Conservation (phyloP, 2,888 invertebrate genomes). For the Diaperis boleti region DNA sequence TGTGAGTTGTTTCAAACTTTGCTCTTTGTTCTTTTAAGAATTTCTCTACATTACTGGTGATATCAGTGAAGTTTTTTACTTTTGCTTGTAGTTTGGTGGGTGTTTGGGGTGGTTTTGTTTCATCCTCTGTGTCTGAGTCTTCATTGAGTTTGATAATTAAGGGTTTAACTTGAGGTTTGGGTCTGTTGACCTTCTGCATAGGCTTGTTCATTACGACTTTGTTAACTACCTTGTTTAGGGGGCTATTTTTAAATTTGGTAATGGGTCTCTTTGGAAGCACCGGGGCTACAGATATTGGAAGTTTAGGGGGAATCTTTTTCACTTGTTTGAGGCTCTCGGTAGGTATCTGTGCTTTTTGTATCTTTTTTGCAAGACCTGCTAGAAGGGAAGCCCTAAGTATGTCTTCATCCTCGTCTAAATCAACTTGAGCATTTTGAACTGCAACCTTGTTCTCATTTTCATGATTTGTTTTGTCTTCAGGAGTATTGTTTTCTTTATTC, state of each 20-base stretch:
- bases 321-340: slow-evolving; percentile 1
- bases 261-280: slow-evolving; percentile 32
- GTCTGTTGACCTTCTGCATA: slow-evolving; percentile 36
- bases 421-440: slow-evolving; percentile 46
- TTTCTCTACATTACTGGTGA: slow-evolving; percentile 53
- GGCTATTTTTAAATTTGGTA: slow-evolving; percentile 44
- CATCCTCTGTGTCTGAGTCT: slow-evolving; percentile 61
- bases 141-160: slow-evolving; percentile 62
- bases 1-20: slow-evolving; percentile 57
- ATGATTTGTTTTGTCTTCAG: slow-evolving; percentile 25
- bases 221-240: not conserved
- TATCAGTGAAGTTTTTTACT: slow-evolving; percentile 3
- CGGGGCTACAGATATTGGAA: slow-evolving; percentile 4
- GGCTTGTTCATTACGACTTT: slow-evolving; percentile 7
- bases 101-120: slow-evolving; percentile 33
- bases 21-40: slow-evolving; percentile 63
- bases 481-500: slow-evolving; percentile 52
- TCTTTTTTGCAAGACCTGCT: slow-evolving; percentile 72
- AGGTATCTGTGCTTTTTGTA: slow-evolving; percentile 57
- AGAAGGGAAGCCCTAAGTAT: slow-evolving; percentile 71
- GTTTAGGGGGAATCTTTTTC: not conserved
- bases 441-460: too few species aligned
- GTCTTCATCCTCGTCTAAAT: slow-evolving; percentile 72
- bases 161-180: slow-evolving; percentile 58
- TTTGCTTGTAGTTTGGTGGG: not conserved